Percentiles rank a stretch among this genome's conserved stretches.
Conservation (phyloP, 2,113 vertebrate species). For the Trogon melanurus region DNA sequence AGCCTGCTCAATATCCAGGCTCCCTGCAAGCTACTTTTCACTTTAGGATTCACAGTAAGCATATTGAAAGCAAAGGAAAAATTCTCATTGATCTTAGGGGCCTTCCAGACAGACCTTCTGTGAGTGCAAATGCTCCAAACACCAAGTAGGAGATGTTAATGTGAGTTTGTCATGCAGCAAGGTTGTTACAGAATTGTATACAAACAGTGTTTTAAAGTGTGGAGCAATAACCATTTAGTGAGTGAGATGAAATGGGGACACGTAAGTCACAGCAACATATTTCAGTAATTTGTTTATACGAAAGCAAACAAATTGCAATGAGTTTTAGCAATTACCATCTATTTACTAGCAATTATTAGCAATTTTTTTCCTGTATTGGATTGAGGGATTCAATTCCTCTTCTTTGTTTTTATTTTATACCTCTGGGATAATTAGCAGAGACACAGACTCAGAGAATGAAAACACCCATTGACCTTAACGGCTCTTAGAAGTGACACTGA, state of each 20-base stretch:
- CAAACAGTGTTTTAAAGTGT: conserved; percentile 45
- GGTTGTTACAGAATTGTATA: conserved; percentile 16
- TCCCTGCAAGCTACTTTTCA: neutral
- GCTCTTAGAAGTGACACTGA: neutral
- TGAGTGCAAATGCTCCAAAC: conserved; percentile 33
- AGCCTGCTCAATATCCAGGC: conserved; percentile 25
- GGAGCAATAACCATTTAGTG: neutral
- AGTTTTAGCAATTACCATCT: conserved; percentile 29
- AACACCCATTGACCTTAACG: neutral
- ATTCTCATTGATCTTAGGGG: neutral
- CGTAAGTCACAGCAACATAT: conserved; percentile 54
- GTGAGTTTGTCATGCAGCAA: neutral
- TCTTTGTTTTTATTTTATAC: neutral
- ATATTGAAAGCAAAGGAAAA: conserved; percentile 38
- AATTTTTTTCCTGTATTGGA: neutral
- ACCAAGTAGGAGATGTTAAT: neutral
- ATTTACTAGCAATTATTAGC: conserved; percentile 21
- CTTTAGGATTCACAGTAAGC: conserved; percentile 38
- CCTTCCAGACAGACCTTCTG: conserved; percentile 52
- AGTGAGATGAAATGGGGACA: conserved; percentile 33
- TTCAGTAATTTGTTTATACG: conserved; percentile 45
- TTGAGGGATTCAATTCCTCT: neutral
- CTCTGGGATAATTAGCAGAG: neutral
- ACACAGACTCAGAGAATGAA: neutral
- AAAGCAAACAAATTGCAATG: conserved; percentile 28